A percentile compares a stretch with the other conserved stretches of the same genome.
Evolutionary conservation across 2,113 vertebrate species (phyloP).

Genomic region (Microcebus jonahi): DNA sequence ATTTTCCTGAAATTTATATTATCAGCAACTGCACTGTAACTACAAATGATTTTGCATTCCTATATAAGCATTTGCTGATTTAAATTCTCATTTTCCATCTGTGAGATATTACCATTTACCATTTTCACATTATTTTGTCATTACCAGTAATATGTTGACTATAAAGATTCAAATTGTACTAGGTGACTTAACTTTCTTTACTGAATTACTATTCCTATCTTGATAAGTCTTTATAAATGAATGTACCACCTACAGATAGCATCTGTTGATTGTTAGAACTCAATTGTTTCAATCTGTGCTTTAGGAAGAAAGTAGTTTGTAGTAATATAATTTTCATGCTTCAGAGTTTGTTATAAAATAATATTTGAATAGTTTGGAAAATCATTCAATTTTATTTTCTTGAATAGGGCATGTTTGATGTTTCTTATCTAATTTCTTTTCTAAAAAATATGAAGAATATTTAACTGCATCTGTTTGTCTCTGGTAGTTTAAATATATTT

Average conservation of each 20-base stretch:
- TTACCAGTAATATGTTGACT: not conserved
- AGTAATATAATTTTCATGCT: not conserved
- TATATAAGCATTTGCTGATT: not conserved
- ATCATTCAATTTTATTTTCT: constrained; percentile 19
- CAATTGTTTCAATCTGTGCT: constrained; percentile 21
- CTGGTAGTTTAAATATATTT: not conserved
- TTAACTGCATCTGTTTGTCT: not conserved
- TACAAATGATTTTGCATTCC: not conserved
- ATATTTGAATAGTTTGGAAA: constrained; percentile 41
- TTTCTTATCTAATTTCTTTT: constrained; percentile 40
- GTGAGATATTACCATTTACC: not conserved
- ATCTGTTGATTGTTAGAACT: not conserved
- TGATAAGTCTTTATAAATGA: not conserved
- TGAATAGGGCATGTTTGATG: constrained; percentile 16
- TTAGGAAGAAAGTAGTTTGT: constrained; percentile 10
- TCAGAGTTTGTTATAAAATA: constrained; percentile 2
- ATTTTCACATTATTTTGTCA: not conserved
- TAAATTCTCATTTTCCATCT: not conserved
- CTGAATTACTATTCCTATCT: not conserved
- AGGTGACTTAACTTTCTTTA: not conserved
- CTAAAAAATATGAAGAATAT: not conserved
- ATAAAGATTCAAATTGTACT: not conserved
- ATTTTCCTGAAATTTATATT: not conserved
- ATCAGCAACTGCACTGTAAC: not conserved
- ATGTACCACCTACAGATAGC: not conserved